A percentile compares a stretch with the other conserved stretches of the same genome.
These are phyloP conservation scores for Syritta pipiens DNA, from an alignment of 2,888 invertebrate genomes.

Conservation along the genomic window DNA sequence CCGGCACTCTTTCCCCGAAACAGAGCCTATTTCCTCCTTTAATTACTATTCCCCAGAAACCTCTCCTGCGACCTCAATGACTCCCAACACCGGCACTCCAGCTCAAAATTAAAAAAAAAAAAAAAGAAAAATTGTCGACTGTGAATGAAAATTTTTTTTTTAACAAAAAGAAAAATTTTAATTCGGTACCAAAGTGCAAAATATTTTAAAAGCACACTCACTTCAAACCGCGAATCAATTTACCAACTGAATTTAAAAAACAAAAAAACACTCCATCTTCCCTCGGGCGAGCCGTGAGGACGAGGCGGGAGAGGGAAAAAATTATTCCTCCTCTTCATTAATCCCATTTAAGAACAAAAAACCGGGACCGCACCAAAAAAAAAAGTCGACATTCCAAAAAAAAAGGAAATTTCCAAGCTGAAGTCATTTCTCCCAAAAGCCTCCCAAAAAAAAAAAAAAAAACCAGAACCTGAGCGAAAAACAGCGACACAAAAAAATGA, in stretches of 20 bases:
- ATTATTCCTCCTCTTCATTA: constrained; percentile 69
- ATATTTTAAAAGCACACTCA: constrained; percentile 44
- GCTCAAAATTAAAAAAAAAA: not conserved
- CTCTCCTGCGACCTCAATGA: no score
- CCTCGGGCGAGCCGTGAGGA: not conserved
- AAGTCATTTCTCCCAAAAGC: constrained; percentile 48
- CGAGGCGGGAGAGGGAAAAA: constrained; percentile 27
- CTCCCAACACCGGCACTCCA: no score
- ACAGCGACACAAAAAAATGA: not conserved
- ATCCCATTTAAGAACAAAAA: constrained; percentile 60
- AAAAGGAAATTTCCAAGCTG: constrained; percentile 17
- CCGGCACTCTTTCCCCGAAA: no score
- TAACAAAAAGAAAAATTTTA: constrained; percentile 18
- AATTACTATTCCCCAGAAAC: no score
- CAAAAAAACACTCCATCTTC: constrained; percentile 50
- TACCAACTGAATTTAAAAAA: constrained; percentile 41
- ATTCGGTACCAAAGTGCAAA: constrained; percentile 54
- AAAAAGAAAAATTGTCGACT: not conserved
- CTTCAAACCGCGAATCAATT: constrained; percentile 52
- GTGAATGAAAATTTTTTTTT: no score
- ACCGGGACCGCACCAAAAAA: constrained; percentile 12
- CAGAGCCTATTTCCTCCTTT: no score
- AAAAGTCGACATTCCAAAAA: not conserved
- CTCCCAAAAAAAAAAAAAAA: constrained; percentile 10
- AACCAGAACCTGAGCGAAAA: not conserved